Conservation (phyloP, 2,888 invertebrate genomes). For the Spilarctia lutea region DNA sequence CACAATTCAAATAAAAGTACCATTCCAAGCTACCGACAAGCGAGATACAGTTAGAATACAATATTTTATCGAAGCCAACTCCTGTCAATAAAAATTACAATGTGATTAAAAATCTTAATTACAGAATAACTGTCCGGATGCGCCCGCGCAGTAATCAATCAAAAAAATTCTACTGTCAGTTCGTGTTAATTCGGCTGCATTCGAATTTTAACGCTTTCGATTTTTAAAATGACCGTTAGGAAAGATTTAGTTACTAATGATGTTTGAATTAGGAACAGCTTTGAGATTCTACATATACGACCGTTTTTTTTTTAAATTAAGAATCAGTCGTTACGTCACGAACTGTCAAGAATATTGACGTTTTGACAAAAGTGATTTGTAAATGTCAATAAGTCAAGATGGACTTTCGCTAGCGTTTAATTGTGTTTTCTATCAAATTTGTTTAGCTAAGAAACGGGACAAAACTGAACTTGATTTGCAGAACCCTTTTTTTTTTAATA, state of each 20-base stretch:
- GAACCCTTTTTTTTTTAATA: too few relatives aligned
- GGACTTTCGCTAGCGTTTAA: not conserved
- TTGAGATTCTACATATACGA: not conserved
- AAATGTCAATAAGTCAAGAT: not conserved
- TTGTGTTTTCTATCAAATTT: not conserved
- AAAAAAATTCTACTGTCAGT: conserved; percentile 25
- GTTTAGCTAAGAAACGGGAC: not conserved
- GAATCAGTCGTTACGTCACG: not conserved
- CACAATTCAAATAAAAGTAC: not conserved
- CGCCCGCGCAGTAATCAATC: conserved; percentile 32
- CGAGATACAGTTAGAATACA: conserved; percentile 12
- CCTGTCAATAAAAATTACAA: conserved; percentile 39
- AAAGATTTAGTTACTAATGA: conserved; percentile 15
- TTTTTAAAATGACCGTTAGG: conserved; percentile 21
- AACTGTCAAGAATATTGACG: not conserved
- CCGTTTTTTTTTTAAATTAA: not conserved
- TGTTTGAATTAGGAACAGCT: conserved; percentile 15
- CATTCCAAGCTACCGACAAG: not conserved
- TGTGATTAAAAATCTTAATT: conserved; percentile 40
- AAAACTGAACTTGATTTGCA: not conserved
- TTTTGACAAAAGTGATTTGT: not conserved
- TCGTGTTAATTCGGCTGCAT: conserved; percentile 21
- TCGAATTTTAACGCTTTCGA: conserved; percentile 20
- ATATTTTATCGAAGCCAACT: conserved; percentile 21
- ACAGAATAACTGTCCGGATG: conserved; percentile 32